phyloP scores from a whole-genome alignment of 2,113 vertebrate species.

The Kryptolebias marmoratus region DNA sequence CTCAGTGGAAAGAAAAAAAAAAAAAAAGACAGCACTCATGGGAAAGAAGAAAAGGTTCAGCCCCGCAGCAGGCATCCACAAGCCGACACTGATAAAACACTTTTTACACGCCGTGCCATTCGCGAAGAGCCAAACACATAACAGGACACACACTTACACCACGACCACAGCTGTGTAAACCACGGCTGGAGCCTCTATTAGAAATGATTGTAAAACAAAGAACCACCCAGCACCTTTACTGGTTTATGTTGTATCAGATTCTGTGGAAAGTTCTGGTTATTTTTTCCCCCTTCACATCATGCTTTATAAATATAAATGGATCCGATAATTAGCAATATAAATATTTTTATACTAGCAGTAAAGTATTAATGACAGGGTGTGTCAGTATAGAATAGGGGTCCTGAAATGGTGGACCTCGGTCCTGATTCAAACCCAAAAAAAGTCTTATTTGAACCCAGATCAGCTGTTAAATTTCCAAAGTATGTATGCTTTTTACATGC shows the following conservation, averaged over 20 bases:
- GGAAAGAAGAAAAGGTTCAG: conserved; percentile 46
- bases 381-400: background rate
- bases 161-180: conserved; percentile 71
- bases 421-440: too few species aligned
- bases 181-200: conserved; percentile 3
- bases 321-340: background rate
- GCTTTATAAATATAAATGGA: conserved; percentile 8
- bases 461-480: too few species aligned
- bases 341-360: background rate
- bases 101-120: conserved; percentile 55
- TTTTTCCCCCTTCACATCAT: background rate
- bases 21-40: conserved; percentile 43
- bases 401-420: too few species aligned
- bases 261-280: conserved; percentile 21
- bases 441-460: too few species aligned
- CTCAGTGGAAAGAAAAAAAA: conserved; percentile 63
- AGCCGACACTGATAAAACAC: conserved; percentile 53
- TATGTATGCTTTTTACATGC: too few species aligned
- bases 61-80: conserved; percentile 54
- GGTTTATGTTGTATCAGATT: background rate
- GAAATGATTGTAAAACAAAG: conserved; percentile 8
- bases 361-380: conserved; percentile 22
- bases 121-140: conserved; percentile 57
- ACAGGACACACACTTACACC: conserved; percentile 53
- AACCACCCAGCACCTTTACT: conserved; percentile 20